phyloP scores from a whole-genome alignment of 2,888 invertebrate species.

The Mimumesa dahlbomi region DNA sequence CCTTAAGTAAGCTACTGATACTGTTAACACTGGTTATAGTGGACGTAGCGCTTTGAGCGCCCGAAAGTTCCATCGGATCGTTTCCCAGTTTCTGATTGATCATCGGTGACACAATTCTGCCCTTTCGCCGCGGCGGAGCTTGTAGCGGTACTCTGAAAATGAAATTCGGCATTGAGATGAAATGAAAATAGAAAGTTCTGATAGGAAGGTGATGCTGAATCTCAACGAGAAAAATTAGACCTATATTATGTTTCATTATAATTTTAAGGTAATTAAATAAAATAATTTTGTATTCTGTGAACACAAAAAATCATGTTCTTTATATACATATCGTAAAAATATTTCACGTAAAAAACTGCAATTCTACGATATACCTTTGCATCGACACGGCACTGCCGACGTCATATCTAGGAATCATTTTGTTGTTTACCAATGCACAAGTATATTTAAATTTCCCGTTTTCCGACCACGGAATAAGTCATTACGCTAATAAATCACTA shows the following conservation, averaged over 20 bases:
- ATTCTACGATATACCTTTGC: slow-evolving; percentile 73
- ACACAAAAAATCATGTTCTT: no score
- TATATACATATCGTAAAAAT: no score
- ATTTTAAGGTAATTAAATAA: no score
- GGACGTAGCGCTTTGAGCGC: slow-evolving; percentile 86
- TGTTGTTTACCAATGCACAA: slow-evolving; percentile 5
- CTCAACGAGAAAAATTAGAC: no score
- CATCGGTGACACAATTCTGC: slow-evolving; percentile 83
- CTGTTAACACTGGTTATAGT: slow-evolving; percentile 93
- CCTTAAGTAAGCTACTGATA: slow-evolving; percentile 89
- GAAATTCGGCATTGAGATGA: background rate
- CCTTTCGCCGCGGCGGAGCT: slow-evolving; percentile 84
- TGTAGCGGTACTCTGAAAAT: slow-evolving; percentile 83
- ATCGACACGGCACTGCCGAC: slow-evolving; percentile 72
- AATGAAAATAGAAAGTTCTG: no score
- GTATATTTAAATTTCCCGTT: background rate
- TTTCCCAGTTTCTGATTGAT: slow-evolving; percentile 82
- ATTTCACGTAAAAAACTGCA: no score
- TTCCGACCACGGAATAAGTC: background rate
- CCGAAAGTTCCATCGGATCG: slow-evolving; percentile 80
- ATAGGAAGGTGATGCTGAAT: no score
- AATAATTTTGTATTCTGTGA: no score
- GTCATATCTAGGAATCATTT: slow-evolving; percentile 76
- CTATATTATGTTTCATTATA: no score
- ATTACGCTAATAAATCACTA: background rate